Percentiles rank a stretch among this genome's conserved stretches.
Evolutionary conservation across 2,888 invertebrate species (phyloP).

Genomic region (Atrina japonica): DNA sequence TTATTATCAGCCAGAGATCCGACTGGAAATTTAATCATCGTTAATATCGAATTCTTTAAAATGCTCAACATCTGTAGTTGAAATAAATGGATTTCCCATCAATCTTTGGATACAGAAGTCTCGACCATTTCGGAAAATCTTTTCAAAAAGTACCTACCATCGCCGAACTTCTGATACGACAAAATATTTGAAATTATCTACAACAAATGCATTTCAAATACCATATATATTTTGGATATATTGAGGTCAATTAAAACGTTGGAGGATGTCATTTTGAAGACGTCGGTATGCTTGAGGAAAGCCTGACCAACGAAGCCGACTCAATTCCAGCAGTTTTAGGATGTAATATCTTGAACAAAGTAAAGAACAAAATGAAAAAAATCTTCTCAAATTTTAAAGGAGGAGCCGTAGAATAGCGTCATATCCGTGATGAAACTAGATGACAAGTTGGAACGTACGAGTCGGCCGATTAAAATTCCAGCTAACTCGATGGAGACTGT

Average conservation of each 20-base stretch:
- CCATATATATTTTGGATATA: constrained; percentile 18
- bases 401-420: background rate
- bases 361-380: constrained; percentile 1
- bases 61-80: constrained; percentile 6
- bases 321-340: constrained; percentile 18
- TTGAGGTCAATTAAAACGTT: constrained; percentile 4
- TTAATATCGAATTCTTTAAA: no score
- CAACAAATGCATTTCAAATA: constrained; percentile 7
- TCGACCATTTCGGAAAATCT: constrained; percentile 21
- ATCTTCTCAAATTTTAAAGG: background rate
- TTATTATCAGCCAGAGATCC: no score
- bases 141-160: background rate
- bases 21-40: no score
- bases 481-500: constrained; percentile 11
- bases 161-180: constrained; percentile 8
- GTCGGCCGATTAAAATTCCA: constrained; percentile 12
- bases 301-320: background rate
- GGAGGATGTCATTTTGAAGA: background rate
- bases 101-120: constrained; percentile 5
- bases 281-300: constrained; percentile 18
- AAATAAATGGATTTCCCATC: constrained; percentile 10
- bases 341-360: constrained; percentile 12
- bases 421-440: background rate
- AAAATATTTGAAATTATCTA: constrained; percentile 11
- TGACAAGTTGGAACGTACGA: background rate